phyloP scores from a whole-genome alignment of 2,888 invertebrate species.

The Macrophya annulata region DNA sequence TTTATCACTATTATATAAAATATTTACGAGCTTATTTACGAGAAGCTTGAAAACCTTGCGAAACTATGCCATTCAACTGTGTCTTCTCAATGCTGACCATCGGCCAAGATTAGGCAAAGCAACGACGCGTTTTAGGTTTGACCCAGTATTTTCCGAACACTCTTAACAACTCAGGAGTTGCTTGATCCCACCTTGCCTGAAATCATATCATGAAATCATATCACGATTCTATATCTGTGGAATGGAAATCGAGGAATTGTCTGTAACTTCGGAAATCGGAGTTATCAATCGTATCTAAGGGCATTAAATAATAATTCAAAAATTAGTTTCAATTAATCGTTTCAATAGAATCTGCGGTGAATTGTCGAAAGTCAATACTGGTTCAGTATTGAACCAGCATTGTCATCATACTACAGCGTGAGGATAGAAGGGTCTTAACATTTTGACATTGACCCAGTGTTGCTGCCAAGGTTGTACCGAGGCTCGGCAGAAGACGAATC shows the following conservation, averaged over 20 bases:
- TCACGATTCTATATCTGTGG: neutral
- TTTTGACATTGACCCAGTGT: neutral
- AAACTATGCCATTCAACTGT: neutral
- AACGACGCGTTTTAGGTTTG: neutral
- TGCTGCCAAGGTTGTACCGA: slow-evolving; percentile 1
- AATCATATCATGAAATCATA: neutral
- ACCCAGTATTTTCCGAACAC: neutral
- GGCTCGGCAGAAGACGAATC: neutral
- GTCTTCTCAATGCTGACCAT: neutral
- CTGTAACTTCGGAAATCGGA: neutral
- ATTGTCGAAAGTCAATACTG: neutral
- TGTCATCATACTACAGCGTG: slow-evolving; percentile 3
- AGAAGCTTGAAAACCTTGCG: neutral
- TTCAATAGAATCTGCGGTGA: neutral
- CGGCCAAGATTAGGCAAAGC: neutral
- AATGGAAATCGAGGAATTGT: neutral
- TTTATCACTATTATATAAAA: neutral
- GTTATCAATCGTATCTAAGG: too few relatives aligned
- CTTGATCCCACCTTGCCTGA: neutral
- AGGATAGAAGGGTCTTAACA: neutral
- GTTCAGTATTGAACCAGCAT: neutral
- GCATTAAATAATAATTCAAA: too few relatives aligned
- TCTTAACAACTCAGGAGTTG: neutral
- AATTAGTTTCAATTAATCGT: too few relatives aligned
- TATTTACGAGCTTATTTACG: neutral